Conservation (phyloP, 2,888 invertebrate genomes). For the Galeopsomyia nigrocyanea region DNA sequence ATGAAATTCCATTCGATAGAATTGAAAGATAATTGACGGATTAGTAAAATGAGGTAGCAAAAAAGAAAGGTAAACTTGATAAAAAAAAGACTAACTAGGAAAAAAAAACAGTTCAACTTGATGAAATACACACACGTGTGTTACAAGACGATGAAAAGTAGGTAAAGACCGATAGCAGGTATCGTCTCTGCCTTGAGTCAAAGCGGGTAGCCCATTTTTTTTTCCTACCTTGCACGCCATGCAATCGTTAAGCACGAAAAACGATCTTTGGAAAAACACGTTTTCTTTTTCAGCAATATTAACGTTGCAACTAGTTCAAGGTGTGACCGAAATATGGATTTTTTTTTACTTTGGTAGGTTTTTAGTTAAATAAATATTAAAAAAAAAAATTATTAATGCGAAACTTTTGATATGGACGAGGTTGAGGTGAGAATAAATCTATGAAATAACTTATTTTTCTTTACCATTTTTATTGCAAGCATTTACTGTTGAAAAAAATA, state of each 20-base stretch:
- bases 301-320: not conserved
- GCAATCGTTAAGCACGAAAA: constrained; percentile 46
- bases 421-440: too few relatives aligned
- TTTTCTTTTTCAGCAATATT: not conserved
- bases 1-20: too few relatives aligned
- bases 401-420: too few relatives aligned
- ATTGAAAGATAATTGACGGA: too few relatives aligned
- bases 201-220: constrained; percentile 41
- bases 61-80: too few relatives aligned
- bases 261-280: constrained; percentile 18
- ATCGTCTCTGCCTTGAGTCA: constrained; percentile 50
- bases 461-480: constrained; percentile 3
- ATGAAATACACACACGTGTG: too few relatives aligned
- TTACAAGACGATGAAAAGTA: constrained; percentile 44
- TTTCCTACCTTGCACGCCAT: constrained; percentile 34
- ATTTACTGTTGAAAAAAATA: constrained; percentile 12
- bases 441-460: not conserved
- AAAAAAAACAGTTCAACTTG: too few relatives aligned
- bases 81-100: too few relatives aligned
- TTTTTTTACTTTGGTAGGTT: too few relatives aligned
- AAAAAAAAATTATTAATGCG: not conserved
- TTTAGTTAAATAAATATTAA: not conserved
- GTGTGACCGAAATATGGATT: too few relatives aligned
- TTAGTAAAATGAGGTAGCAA: too few relatives aligned
- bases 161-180: constrained; percentile 57